Evolutionary conservation across 1,140 invertebrate species (phyloP).

Genomic region (Neoseiulus cucumeris): DNA sequence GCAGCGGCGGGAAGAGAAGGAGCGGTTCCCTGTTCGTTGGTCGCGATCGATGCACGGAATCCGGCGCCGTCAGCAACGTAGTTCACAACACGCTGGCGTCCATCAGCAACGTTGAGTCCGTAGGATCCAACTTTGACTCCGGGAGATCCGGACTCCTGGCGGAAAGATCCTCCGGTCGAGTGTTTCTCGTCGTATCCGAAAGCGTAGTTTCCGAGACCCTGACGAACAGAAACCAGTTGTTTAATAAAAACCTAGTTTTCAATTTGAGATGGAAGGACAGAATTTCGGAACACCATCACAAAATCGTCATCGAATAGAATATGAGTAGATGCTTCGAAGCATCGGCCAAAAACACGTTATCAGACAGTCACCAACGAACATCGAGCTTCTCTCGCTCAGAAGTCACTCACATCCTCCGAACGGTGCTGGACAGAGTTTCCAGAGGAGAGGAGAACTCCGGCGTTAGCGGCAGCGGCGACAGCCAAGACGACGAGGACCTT

Average conservation of each 20-base stretch:
- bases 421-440: background rate
- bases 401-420: background rate
- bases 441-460: background rate
- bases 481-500: too few species aligned
- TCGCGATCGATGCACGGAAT: conserved; percentile 13
- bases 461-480: background rate
- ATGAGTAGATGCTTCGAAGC: too few species aligned
- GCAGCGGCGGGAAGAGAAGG: conserved; percentile 10
- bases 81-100: conserved; percentile 11
- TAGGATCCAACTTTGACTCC: conserved; percentile 10
- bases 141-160: conserved; percentile 16
- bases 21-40: conserved; percentile 16
- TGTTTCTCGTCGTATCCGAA: conserved; percentile 20
- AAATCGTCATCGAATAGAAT: too few species aligned
- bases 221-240: background rate
- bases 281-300: too few species aligned
- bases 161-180: conserved; percentile 18
- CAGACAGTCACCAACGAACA: too few species aligned
- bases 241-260: background rate
- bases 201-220: conserved; percentile 16
- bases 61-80: conserved; percentile 14
- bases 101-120: conserved; percentile 10
- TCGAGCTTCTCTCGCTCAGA: background rate
- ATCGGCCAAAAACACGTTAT: background rate
- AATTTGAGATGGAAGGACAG: background rate